These are phyloP conservation scores for Adela reaumurella DNA, from an alignment of 2,888 invertebrate species.

Conservation along the genomic window DNA sequence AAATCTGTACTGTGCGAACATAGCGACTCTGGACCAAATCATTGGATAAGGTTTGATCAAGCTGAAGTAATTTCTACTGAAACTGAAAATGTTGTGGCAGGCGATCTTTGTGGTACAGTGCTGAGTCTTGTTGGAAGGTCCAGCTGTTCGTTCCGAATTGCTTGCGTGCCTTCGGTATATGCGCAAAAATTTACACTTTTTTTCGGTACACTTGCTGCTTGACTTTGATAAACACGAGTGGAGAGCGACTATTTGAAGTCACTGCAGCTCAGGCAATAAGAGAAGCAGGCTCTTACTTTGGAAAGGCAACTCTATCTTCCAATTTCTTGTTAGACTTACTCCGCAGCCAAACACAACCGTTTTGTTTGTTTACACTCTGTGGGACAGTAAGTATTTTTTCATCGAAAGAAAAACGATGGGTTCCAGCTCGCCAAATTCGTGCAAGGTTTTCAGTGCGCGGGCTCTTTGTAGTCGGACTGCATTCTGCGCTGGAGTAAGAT, in stretches of 20 bases:
- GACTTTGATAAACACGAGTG: constrained; percentile 21
- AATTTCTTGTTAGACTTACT: not conserved
- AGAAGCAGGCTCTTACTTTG: not conserved
- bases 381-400: not conserved
- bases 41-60: no score
- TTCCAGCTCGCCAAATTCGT: not conserved
- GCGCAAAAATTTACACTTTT: constrained; percentile 1
- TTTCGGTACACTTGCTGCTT: not conserved
- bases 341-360: constrained; percentile 3
- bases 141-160: constrained; percentile 2
- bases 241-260: constrained; percentile 9
- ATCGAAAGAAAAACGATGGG: constrained; percentile 5
- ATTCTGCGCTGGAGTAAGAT: constrained; percentile 3
- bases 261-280: constrained; percentile 4
- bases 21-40: no score
- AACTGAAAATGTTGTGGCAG: not conserved
- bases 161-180: not conserved
- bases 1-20: no score
- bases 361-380: constrained; percentile 6
- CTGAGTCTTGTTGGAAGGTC: constrained; percentile 5
- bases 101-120: constrained; percentile 2
- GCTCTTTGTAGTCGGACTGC: constrained; percentile 2
- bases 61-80: no score
- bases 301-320: not conserved
- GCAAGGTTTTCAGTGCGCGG: not conserved